Conservation (phyloP, 1,140 invertebrate genomes). For the Chymomyza costata region DNA sequence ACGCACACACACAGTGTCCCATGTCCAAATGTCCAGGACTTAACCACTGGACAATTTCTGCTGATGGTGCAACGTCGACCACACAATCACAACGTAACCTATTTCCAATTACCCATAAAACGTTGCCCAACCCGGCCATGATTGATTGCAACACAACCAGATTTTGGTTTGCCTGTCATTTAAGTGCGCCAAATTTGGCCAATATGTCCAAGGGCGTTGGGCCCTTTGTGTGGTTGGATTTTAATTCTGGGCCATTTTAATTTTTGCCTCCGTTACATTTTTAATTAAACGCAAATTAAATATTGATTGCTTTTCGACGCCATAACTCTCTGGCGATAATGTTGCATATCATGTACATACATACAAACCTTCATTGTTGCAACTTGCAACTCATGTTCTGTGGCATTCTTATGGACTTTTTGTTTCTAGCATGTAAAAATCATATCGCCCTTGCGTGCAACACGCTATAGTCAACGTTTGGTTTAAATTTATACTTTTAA, state of each 20-base stretch:
- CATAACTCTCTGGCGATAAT: conserved; percentile 47
- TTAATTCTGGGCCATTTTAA: conserved; percentile 47
- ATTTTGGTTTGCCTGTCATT: conserved; percentile 71
- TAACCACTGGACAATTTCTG: too few relatives aligned
- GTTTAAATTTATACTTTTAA: too few relatives aligned
- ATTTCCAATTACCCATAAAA: conserved; percentile 69
- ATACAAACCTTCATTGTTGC: not conserved
- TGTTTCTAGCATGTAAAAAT: conserved; percentile 14
- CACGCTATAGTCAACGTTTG: conserved; percentile 56
- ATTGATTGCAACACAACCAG: conserved; percentile 72
- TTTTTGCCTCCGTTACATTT: conserved; percentile 55
- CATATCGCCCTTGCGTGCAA: conserved; percentile 47
- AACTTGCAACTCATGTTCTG: conserved; percentile 19
- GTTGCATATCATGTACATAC: too few relatives aligned
- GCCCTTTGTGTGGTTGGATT: conserved; percentile 6
- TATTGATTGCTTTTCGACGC: conserved; percentile 70
- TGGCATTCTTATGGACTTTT: conserved; percentile 25
- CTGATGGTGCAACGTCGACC: conserved; percentile 26
- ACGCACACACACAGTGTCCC: conserved; percentile 8
- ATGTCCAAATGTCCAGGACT: not conserved
- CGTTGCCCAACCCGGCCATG: conserved; percentile 37
- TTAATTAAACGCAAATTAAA: conserved; percentile 71
- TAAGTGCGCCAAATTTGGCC: conserved; percentile 57
- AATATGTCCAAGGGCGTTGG: conserved; percentile 8
- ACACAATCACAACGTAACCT: conserved; percentile 54